A percentile compares a stretch with the other conserved stretches of the same genome.
Evolutionary conservation across 2,888 invertebrate species (phyloP).

Genomic region (Gortyna flavago): DNA sequence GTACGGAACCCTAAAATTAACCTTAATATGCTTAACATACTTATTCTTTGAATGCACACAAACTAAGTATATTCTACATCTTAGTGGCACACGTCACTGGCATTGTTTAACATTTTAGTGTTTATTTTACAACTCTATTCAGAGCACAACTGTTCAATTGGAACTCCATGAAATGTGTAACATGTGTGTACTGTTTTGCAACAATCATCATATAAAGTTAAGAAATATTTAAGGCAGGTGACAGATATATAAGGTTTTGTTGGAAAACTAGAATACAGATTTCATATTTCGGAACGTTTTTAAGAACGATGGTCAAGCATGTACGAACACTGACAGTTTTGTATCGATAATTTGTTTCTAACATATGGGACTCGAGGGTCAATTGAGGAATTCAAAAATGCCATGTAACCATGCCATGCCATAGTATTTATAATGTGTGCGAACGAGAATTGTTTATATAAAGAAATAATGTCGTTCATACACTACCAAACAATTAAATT

Average conservation of each 20-base stretch:
- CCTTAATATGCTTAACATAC: no score
- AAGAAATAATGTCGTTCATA: neutral
- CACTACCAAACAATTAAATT: neutral
- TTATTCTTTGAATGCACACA: neutral
- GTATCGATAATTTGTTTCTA: neutral
- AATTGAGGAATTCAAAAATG: neutral
- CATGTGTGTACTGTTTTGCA: conserved; percentile 4
- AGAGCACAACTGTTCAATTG: conserved; percentile 50
- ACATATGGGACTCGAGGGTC: neutral
- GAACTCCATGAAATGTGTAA: conserved; percentile 10
- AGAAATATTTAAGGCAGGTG: neutral
- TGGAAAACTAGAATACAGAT: neutral
- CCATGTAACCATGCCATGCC: neutral
- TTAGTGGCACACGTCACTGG: neutral
- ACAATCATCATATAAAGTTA: neutral
- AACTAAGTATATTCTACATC: neutral
- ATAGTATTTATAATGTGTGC: neutral
- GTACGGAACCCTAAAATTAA: no score
- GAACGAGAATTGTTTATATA: neutral
- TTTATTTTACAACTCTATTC: conserved; percentile 47
- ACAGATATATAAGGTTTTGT: neutral
- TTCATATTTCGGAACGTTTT: neutral
- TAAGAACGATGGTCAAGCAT: neutral
- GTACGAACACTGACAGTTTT: neutral
- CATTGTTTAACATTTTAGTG: conserved; percentile 36